Base-by-base conservation (phyloP, 1,140 invertebrate species). In the Drosophila ironensis region DNA sequence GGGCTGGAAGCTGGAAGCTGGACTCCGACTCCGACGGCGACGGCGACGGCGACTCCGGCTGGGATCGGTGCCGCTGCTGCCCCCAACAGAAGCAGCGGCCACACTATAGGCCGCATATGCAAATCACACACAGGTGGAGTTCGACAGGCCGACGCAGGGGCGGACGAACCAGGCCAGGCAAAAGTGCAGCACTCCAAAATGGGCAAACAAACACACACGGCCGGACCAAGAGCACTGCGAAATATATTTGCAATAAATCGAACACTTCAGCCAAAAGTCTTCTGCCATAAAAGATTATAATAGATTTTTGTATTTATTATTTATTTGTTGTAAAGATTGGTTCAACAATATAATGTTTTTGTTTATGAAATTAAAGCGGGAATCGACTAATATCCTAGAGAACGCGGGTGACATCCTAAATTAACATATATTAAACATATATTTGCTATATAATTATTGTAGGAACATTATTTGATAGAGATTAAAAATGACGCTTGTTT, bases 171-270 rank as follows among this genome's bases (percentile, higher is more conserved):
- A 44, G 69, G 71, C 66, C 74, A 66, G 66, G 44, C 64, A 86
- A 86, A 86, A 86, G 80, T 86, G 80, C 80, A 86, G 81, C 74
- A 86, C 80, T 86, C 57, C 66, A 86, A 82, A 78, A 53, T 77
- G 68, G 73, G 73, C 74, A 82, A 82, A 71, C 64, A 82, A 71
- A 82, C 51, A 63, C 27, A 63, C 30, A 57, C n/a, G n/a, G 46
- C 25, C 24, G 50, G 52, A 11, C 30, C n/a, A 22, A 16, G 9
- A 25, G 12, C 59, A 72, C 69, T 7, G 30, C 1, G 12, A 30
- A 27, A 33, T 70, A 11, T 12, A 8, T 9, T 3, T 6, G 9
- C 4, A 37, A 17, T 1, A 4, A 17, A 8, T 17, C 2, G n/a
- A n/a, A n/a, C n/a, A n/a, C n/a, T n/a, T n/a, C n/a, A n/a, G n/a